Percentiles rank a stretch among this genome's conserved stretches.
Evolutionary conservation across 2,888 invertebrate genomes (phyloP).

Genomic region (Smittia aterrima): DNA sequence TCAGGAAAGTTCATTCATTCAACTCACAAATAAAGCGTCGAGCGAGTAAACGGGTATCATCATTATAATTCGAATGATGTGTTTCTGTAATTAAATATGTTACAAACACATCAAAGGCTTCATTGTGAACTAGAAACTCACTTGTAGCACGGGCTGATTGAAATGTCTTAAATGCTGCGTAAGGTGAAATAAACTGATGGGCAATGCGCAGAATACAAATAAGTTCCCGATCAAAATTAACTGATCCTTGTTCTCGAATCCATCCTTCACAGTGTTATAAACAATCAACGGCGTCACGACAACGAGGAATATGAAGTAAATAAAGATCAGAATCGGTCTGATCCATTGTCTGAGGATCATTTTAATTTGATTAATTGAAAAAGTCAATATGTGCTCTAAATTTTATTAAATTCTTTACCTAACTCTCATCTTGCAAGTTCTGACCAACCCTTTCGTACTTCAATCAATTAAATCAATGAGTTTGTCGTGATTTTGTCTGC

Average conservation of each 20-base stretch:
- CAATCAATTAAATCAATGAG: not conserved
- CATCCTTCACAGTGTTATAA: slow-evolving; percentile 56
- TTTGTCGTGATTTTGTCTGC: too few relatives aligned
- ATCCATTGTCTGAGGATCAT: slow-evolving; percentile 64
- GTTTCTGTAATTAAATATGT: slow-evolving; percentile 44
- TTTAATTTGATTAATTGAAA: not conserved
- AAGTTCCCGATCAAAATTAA: slow-evolving; percentile 82
- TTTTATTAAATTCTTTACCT: not conserved
- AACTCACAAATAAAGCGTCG: slow-evolving; percentile 77
- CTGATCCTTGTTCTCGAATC: slow-evolving; percentile 74
- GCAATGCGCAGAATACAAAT: slow-evolving; percentile 87
- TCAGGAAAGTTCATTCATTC: too few relatives aligned
- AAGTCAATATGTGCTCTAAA: not conserved
- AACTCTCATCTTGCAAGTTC: not conserved
- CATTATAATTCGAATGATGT: slow-evolving; percentile 37
- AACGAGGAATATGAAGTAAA: slow-evolving; percentile 27
- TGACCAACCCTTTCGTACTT: not conserved
- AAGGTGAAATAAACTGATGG: slow-evolving; percentile 88
- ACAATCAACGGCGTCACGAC: slow-evolving; percentile 18
- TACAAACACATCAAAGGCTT: not conserved
- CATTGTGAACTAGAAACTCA: not conserved
- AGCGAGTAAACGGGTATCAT: slow-evolving; percentile 45
- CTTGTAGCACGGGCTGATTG: slow-evolving; percentile 64
- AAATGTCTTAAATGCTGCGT: slow-evolving; percentile 76
- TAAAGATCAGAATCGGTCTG: slow-evolving; percentile 70